These are phyloP conservation scores for Osmoderma eremita DNA, from an alignment of 2,888 invertebrate genomes.

Conservation along the genomic window DNA sequence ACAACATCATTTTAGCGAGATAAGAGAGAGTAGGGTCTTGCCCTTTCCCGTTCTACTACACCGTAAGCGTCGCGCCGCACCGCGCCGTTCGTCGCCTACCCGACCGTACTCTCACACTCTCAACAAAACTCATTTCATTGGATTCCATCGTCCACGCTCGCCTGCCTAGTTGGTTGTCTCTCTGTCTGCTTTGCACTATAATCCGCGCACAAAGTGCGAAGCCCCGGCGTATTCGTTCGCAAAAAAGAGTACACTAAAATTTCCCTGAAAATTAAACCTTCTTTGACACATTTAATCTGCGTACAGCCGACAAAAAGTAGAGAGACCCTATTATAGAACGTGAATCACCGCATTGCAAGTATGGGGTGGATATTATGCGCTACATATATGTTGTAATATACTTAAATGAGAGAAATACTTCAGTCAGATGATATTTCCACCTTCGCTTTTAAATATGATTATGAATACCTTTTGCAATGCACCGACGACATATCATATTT, in stretches of 20 bases:
- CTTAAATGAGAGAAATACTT: not conserved
- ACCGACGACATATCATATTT: too few relatives aligned
- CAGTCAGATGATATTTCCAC: too few relatives aligned
- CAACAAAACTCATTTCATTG: slow-evolving; percentile 59
- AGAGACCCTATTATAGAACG: slow-evolving; percentile 32
- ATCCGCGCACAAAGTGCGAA: slow-evolving; percentile 58
- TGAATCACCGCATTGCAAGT: slow-evolving; percentile 23
- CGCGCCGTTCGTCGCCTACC: slow-evolving; percentile 1
- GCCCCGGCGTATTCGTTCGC: slow-evolving; percentile 51
- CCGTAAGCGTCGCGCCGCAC: too few relatives aligned
- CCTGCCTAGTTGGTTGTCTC: slow-evolving; percentile 42
- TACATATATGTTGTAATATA: slow-evolving; percentile 10
- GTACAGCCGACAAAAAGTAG: slow-evolving; percentile 37
- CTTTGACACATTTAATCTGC: slow-evolving; percentile 63
- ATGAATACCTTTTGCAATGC: too few relatives aligned
- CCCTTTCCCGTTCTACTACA: not conserved
- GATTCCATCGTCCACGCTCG: slow-evolving; percentile 49
- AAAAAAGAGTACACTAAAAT: slow-evolving; percentile 60
- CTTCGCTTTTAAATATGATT: too few relatives aligned
- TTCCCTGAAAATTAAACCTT: slow-evolving; percentile 64
- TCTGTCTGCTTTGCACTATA: slow-evolving; percentile 46
- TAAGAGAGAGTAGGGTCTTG: slow-evolving; percentile 50
- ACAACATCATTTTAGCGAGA: slow-evolving; percentile 58
- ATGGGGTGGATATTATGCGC: not conserved
- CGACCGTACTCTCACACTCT: slow-evolving; percentile 45